A percentile compares a stretch with the other conserved stretches of the same genome.
Evolutionary conservation across 1,140 invertebrate species (phyloP).

Genomic region (Solenopsis invicta): DNA sequence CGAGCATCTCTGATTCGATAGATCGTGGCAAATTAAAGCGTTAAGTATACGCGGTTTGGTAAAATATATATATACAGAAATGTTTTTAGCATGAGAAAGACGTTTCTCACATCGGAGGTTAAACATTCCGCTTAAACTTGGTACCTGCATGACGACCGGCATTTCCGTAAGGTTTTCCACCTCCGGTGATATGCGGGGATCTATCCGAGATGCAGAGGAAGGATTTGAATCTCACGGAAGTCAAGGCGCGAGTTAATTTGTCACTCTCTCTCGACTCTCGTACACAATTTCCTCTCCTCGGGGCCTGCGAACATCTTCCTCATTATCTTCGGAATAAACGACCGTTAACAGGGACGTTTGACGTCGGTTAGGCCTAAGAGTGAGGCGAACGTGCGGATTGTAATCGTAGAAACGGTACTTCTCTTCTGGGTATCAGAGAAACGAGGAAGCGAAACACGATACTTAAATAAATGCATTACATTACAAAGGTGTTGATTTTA

Average conservation of each 20-base stretch:
- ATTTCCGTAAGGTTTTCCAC: conserved; percentile 62
- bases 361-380: conserved; percentile 55
- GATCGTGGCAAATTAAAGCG: conserved; percentile 21
- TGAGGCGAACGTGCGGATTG: conserved; percentile 53
- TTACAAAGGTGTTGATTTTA: conserved; percentile 63
- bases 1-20: not conserved
- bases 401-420: conserved; percentile 65
- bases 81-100: conserved; percentile 30
- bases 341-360: conserved; percentile 58
- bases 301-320: conserved; percentile 52
- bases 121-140: conserved; percentile 70
- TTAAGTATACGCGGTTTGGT: not conserved
- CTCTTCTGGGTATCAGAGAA: conserved; percentile 27
- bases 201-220: conserved; percentile 10
- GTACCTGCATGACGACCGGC: conserved; percentile 52
- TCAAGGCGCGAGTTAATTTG: conserved; percentile 63
- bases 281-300: conserved; percentile 21
- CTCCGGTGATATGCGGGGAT: conserved; percentile 35
- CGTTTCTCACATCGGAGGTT: conserved; percentile 58
- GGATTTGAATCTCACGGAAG: conserved; percentile 64
- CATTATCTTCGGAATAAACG: conserved; percentile 54
- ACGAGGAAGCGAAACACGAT: conserved; percentile 61
- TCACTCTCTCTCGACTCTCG: conserved; percentile 47
- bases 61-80: conserved; percentile 1
- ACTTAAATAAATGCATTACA: conserved; percentile 59